Evolutionary conservation across 2,888 invertebrate genomes (phyloP).

Genomic region (Campoplex nolae): DNA sequence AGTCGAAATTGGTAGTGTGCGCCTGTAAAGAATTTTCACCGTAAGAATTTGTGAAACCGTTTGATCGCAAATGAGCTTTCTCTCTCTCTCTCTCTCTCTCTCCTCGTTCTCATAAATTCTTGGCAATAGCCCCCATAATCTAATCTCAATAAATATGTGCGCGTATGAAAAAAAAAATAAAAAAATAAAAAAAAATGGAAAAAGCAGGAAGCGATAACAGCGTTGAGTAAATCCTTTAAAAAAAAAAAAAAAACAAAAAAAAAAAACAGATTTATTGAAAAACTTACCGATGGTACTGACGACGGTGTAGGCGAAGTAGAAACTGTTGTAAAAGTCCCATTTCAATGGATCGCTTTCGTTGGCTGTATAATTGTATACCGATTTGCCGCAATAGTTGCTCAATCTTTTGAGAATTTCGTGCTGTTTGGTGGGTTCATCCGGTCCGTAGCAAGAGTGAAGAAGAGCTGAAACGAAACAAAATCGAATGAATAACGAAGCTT

Average conservation of each 20-base stretch:
- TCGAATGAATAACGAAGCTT: too few relatives aligned
- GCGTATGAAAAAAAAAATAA: background rate
- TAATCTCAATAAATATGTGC: conserved; percentile 57
- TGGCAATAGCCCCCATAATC: conserved; percentile 54
- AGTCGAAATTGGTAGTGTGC: background rate
- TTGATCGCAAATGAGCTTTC: conserved; percentile 45
- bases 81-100: background rate
- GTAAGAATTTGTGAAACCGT: background rate
- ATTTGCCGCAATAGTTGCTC: conserved; percentile 91
- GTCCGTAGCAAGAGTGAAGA: conserved; percentile 87
- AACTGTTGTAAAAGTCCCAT: conserved; percentile 96
- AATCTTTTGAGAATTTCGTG: conserved; percentile 88
- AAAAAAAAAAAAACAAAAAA: too few relatives aligned
- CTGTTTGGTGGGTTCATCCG: conserved; percentile 86
- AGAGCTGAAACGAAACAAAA: conserved; percentile 85
- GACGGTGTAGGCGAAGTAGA: conserved; percentile 96
- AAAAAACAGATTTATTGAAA: background rate
- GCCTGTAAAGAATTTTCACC: background rate
- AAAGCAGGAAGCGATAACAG: conserved; percentile 1
- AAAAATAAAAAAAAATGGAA: too few relatives aligned
- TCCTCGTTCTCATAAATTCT: conserved; percentile 25
- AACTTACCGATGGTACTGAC: conserved; percentile 94
- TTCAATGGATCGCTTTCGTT: conserved; percentile 88
- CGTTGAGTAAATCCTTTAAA: background rate
- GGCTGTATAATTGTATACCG: conserved; percentile 88